These are phyloP conservation scores for Catocala fraxini DNA, from an alignment of 2,888 invertebrate genomes.

Conservation along the genomic window DNA sequence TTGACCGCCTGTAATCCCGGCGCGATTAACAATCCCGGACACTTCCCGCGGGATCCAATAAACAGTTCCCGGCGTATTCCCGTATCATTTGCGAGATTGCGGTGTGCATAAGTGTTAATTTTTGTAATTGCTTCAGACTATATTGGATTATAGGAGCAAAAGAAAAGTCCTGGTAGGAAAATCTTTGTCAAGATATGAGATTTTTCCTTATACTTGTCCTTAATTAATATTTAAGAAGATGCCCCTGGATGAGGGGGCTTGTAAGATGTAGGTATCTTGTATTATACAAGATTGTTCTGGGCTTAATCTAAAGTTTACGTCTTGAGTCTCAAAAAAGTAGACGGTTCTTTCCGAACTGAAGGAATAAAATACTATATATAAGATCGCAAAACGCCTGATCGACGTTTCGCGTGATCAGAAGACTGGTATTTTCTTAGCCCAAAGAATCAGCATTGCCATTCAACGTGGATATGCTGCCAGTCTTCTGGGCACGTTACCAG, in stretches of 20 bases:
- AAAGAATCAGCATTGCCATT: too few species aligned
- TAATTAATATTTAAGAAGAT: constrained; percentile 34
- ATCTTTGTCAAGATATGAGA: constrained; percentile 24
- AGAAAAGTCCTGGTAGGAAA: constrained; percentile 4
- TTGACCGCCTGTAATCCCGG: constrained; percentile 50
- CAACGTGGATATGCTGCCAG: too few species aligned
- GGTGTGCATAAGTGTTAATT: constrained; percentile 67
- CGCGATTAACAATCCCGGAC: constrained; percentile 64
- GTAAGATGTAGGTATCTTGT: not conserved
- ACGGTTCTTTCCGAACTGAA: too few species aligned
- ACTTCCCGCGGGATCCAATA: constrained; percentile 63
- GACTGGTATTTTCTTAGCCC: too few species aligned
- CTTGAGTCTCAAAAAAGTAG: too few species aligned
- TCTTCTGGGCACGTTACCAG: too few species aligned
- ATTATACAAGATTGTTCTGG: not conserved
- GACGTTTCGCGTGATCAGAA: too few species aligned
- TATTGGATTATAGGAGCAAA: constrained; percentile 40
- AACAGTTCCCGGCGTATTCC: constrained; percentile 52
- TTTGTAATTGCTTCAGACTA: constrained; percentile 68
- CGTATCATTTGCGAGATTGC: constrained; percentile 73
- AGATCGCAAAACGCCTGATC: too few species aligned
- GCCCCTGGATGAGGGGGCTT: not conserved
- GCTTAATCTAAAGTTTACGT: not conserved
- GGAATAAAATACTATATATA: too few species aligned
- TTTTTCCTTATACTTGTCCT: constrained; percentile 27